A percentile compares a stretch with the other conserved stretches of the same genome.
These are phyloP conservation scores for Brachystomella parvula DNA, from an alignment of 1,140 invertebrate species.

Conservation along the genomic window DNA sequence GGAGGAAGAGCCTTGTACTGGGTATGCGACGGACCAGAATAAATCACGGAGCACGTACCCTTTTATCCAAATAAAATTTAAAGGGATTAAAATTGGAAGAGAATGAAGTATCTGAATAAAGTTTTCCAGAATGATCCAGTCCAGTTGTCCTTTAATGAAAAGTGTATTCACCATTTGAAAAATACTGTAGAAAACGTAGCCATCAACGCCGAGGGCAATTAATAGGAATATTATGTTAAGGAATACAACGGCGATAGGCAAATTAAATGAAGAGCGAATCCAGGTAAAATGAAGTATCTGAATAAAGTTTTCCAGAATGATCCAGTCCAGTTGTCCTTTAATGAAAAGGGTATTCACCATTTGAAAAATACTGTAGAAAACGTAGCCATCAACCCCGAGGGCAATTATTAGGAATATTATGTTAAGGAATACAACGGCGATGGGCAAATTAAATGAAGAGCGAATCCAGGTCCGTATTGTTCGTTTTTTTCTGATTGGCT, in stretches of 20 bases:
- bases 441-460: neutral
- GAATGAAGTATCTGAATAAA: neutral
- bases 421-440: neutral
- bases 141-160: neutral
- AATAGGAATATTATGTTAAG: neutral
- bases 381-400: neutral
- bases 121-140: neutral
- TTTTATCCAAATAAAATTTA: neutral
- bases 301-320: neutral
- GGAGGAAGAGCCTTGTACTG: neutral
- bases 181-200: neutral
- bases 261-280: neutral
- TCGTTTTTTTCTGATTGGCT: conserved; percentile 1
- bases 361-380: neutral
- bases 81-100: neutral
- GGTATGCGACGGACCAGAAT: neutral
- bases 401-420: neutral
- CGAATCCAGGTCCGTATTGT: neutral
- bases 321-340: neutral
- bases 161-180: neutral
- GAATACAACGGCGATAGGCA: neutral
- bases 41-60: neutral
- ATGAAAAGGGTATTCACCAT: neutral
- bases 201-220: neutral
- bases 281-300: neutral